A percentile compares a stretch with the other conserved stretches of the same genome.
Conservation (phyloP, 2,797 vertebrate species). For the Graptemys geographica region DNA sequence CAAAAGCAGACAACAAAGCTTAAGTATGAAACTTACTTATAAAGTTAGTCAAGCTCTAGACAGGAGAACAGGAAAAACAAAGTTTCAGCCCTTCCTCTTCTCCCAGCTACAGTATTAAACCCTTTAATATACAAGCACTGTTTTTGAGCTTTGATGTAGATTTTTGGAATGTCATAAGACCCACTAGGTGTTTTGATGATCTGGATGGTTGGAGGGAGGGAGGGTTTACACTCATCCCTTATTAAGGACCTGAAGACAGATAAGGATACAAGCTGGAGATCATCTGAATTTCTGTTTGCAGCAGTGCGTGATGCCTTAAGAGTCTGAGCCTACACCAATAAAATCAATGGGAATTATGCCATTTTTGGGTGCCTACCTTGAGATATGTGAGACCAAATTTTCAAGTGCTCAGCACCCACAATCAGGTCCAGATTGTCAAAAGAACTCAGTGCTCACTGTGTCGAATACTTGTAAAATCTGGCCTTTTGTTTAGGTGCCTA, state of each 20-base stretch:
- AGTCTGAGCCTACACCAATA: rapidly evolving
- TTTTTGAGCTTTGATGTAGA: background rate
- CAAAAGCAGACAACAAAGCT: slow-evolving; percentile 13
- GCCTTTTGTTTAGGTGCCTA: background rate
- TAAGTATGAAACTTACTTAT: background rate
- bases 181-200: background rate
- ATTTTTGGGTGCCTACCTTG: background rate
- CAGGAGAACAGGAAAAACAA: background rate
- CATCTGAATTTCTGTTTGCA: slow-evolving; percentile 14
- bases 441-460: background rate
- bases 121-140: background rate
- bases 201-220: background rate
- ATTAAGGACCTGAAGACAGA: background rate
- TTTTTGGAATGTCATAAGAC: background rate
- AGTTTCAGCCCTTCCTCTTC: background rate
- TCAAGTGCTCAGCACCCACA: background rate
- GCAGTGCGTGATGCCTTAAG: background rate
- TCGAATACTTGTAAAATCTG: background rate
- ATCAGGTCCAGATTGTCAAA: background rate
- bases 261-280: background rate
- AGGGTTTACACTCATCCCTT: background rate
- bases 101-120: background rate
- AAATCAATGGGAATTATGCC: background rate
- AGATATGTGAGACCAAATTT: background rate
- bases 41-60: background rate